Evolutionary conservation across 2,113 vertebrate genomes (phyloP).

Genomic region (Serinus canaria): DNA sequence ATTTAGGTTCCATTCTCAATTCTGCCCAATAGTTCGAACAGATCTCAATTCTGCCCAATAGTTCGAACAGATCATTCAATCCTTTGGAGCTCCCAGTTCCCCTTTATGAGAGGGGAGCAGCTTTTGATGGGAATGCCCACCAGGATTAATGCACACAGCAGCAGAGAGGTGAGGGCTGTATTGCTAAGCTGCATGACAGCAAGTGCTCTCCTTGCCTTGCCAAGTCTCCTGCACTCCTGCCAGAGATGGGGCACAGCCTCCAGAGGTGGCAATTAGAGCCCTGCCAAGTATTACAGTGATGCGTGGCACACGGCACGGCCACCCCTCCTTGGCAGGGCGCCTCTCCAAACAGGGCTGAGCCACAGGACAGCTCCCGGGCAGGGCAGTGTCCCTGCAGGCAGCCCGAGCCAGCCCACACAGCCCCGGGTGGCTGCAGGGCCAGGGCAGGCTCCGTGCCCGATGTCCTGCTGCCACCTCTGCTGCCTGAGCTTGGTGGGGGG

Average conservation of each 20-base stretch:
- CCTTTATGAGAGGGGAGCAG: background rate
- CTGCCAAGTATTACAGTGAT: background rate
- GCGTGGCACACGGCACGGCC: background rate
- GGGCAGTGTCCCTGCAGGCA: background rate
- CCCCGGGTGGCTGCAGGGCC: background rate
- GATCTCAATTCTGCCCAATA: background rate
- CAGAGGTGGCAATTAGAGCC: slow-evolving; percentile 19
- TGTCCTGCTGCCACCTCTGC: background rate
- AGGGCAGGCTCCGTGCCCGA: rapidly evolving
- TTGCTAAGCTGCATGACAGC: background rate
- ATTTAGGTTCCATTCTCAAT: slow-evolving; percentile 10
- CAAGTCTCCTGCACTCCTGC: background rate
- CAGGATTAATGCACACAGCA: background rate
- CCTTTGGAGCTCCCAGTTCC: background rate
- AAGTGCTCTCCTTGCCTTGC: background rate
- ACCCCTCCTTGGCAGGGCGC: background rate
- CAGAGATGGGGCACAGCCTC: background rate
- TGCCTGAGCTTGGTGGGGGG: too few relatives aligned
- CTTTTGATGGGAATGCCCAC: background rate
- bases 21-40: background rate
- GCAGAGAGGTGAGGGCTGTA: background rate
- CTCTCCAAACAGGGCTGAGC: slow-evolving; percentile 11
- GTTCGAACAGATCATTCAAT: background rate
- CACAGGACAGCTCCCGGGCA: background rate
- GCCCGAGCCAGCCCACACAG: background rate